Conservation (phyloP, 2,797 vertebrate genomes). For the Euthynnus affinis region DNA sequence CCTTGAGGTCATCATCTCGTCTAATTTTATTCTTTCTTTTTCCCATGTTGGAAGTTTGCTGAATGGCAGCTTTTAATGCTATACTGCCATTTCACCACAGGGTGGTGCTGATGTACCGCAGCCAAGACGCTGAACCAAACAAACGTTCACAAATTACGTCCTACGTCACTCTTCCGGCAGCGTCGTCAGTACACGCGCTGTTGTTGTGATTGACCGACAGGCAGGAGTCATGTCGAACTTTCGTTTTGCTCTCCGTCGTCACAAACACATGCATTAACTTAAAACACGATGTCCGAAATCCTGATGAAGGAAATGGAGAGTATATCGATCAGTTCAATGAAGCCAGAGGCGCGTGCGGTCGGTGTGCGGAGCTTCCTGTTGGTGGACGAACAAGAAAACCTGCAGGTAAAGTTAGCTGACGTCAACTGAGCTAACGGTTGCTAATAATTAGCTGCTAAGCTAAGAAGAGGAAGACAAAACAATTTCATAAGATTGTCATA, state of each 20-base stretch:
- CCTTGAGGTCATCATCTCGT: not conserved
- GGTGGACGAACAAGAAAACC: constrained; percentile 87
- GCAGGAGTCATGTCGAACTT: constrained; percentile 74
- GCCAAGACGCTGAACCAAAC: not conserved
- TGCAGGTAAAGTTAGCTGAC: constrained; percentile 84
- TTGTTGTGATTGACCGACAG: constrained; percentile 74
- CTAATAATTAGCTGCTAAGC: constrained; percentile 69
- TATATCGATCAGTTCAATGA: constrained; percentile 58
- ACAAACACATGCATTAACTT: constrained; percentile 25
- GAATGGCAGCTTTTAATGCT: not conserved
- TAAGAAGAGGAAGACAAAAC: constrained; percentile 28
- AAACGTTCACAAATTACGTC: constrained; percentile 8
- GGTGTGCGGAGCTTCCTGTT: constrained; percentile 82
- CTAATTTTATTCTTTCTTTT: constrained; percentile 8
- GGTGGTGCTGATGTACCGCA: constrained; percentile 41
- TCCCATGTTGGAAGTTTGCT: constrained; percentile 34
- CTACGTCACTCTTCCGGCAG: constrained; percentile 59
- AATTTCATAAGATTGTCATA: not conserved
- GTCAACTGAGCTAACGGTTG: constrained; percentile 51
- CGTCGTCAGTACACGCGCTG: constrained; percentile 65
- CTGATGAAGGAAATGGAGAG: constrained; percentile 82
- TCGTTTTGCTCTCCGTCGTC: constrained; percentile 42
- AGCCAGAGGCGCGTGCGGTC: constrained; percentile 50
- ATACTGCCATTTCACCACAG: constrained; percentile 46
- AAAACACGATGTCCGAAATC: constrained; percentile 81